Evolutionary conservation across 2,888 invertebrate genomes (phyloP).

Genomic region (Ophion ellenae): DNA sequence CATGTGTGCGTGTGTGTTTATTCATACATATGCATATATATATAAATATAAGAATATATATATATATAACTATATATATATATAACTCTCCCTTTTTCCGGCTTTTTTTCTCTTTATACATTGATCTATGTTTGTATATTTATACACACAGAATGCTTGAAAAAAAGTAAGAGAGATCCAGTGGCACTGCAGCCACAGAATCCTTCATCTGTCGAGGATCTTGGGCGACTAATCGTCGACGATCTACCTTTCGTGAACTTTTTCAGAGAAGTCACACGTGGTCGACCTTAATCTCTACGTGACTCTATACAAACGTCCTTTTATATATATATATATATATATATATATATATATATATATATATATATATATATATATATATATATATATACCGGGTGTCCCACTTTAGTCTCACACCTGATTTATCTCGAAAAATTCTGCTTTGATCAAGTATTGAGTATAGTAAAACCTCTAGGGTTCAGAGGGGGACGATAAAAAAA

Average conservation of each 20-base stretch:
- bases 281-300: constrained; percentile 44
- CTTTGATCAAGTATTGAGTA: no score
- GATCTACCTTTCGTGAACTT: constrained; percentile 58
- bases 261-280: constrained; percentile 59
- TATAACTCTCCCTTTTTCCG: neutral
- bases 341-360: neutral
- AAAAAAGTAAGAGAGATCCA: constrained; percentile 36
- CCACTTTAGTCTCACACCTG: no score
- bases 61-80: neutral
- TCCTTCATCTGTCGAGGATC: constrained; percentile 54
- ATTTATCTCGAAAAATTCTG: no score
- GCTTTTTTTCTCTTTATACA: neutral
- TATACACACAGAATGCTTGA: neutral
- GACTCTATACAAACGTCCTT: constrained; percentile 35
- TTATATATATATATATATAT: neutral
- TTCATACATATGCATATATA: neutral
- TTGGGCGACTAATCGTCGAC: constrained; percentile 55
- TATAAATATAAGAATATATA: neutral
- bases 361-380: neutral
- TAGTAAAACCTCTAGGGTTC: no score
- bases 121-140: neutral
- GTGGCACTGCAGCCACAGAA: constrained; percentile 25
- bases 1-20: neutral
- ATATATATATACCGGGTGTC: neutral
- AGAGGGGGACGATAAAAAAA: no score